Evolutionary conservation across 1,140 invertebrate genomes (phyloP).

Genomic region (Pseudomyrmex flavicornis): DNA sequence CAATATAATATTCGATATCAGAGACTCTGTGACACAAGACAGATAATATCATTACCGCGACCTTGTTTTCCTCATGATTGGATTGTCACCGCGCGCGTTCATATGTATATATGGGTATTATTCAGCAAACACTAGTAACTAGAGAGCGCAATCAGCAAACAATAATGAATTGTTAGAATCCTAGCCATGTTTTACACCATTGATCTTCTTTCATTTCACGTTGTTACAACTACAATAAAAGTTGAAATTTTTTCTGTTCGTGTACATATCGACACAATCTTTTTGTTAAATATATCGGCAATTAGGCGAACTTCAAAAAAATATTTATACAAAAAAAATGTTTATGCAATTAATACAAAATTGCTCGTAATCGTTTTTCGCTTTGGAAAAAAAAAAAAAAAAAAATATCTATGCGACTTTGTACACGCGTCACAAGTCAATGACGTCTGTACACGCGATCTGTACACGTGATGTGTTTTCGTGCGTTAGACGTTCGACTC

Average conservation of each 20-base stretch:
- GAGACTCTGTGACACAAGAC: slow-evolving; percentile 71
- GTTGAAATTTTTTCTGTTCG: no score
- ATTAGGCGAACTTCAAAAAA: background rate
- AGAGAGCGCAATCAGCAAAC: slow-evolving; percentile 1
- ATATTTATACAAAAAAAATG: background rate
- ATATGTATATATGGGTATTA: slow-evolving; percentile 18
- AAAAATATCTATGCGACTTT: background rate
- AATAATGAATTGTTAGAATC: background rate
- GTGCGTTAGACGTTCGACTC: background rate
- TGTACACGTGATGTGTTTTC: background rate
- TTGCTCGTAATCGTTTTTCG: background rate
- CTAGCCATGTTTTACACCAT: slow-evolving; percentile 23
- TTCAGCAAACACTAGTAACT: slow-evolving; percentile 5
- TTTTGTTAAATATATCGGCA: background rate
- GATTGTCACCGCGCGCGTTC: slow-evolving; percentile 68
- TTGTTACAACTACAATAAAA: background rate
- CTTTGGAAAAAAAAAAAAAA: background rate
- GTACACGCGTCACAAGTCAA: background rate
- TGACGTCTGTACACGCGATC: background rate
- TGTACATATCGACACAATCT: background rate
- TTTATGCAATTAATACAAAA: background rate
- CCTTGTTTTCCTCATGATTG: slow-evolving; percentile 78
- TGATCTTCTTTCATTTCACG: background rate
- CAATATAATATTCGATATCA: slow-evolving; percentile 75
- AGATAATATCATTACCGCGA: slow-evolving; percentile 79